Base-by-base conservation (phyloP, 2,888 invertebrate genomes). In the Apodemia hepburni region DNA sequence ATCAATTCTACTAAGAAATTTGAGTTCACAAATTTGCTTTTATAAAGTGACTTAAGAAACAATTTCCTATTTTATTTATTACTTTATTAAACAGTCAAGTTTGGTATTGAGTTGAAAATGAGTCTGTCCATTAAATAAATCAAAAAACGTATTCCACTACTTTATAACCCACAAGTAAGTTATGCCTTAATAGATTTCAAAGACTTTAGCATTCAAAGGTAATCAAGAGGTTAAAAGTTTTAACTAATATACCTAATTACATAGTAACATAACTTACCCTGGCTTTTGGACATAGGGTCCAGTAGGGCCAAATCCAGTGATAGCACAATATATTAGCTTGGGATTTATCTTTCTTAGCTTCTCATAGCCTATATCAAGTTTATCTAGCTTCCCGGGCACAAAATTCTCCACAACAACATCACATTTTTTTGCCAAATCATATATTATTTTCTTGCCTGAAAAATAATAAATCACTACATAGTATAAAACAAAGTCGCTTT, bases 371-470 rank as follows among this genome's bases (percentile, higher is more conserved):
- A 99, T 85, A 0, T 94, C 94, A 65, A 97, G 87, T 64, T 93
- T 82, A 15, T 94, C 93, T 71, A 99, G 84, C 75, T 97, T 98
- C 0, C 98, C 98, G 0, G 99, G 98, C 0, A 99, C 90, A 85
- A 96, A 99, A 85, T 99, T 99, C 82, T 99, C 99, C 1, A 99
- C 93, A 2, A 99, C 77, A 8, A 99, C 94, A 89, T 99, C 99
- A 78, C 96, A 95, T 75, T 95, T 94, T 59, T 83, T 85, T 0
- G 95, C 96, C 69, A 99, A 83, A 69, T 97, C 94, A 69, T 94
- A 92, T 38, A 97, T 86, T 9, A 97, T 72, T 64, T 81, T 76
- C 71, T 88, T 88, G 9, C 92, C 92, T 92, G 42, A 22, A 59
- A 49, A 47, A 45, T 5, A 47, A 12, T 5, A 42, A 15, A 42